Conservation (phyloP, 2,113 vertebrate genomes). For the Illadopsis cleaveri region DNA sequence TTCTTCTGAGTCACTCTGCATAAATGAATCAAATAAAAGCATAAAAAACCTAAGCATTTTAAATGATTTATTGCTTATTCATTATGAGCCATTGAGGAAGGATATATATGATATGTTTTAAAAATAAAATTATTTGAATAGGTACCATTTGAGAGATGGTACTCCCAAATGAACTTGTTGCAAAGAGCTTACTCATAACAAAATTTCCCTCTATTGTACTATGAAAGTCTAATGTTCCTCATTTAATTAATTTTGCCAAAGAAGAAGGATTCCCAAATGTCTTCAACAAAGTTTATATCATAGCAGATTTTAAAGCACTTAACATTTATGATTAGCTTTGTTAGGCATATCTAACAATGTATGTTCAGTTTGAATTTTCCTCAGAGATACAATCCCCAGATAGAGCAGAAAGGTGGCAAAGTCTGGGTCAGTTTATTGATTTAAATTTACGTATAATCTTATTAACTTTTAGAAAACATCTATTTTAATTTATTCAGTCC, state of each 20-base stretch:
- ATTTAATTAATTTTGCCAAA: constrained; percentile 19
- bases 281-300: neutral
- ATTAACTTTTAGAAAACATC: neutral
- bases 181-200: neutral
- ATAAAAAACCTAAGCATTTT: neutral
- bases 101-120: neutral
- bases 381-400: neutral
- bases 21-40: neutral
- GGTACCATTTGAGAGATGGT: neutral
- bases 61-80: neutral
- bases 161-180: neutral
- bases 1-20: neutral
- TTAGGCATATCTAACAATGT: neutral
- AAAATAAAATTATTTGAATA: neutral
- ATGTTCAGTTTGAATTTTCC: neutral
- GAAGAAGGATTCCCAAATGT: neutral
- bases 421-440: neutral
- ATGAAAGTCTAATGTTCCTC: neutral
- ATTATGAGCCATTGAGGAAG: neutral
- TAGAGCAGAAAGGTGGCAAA: neutral
- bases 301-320: neutral
- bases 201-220: neutral
- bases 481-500: neutral
- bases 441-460: neutral
- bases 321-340: neutral